Conservation (phyloP, 2,797 vertebrate species). For the Antennarius maculatus region DNA sequence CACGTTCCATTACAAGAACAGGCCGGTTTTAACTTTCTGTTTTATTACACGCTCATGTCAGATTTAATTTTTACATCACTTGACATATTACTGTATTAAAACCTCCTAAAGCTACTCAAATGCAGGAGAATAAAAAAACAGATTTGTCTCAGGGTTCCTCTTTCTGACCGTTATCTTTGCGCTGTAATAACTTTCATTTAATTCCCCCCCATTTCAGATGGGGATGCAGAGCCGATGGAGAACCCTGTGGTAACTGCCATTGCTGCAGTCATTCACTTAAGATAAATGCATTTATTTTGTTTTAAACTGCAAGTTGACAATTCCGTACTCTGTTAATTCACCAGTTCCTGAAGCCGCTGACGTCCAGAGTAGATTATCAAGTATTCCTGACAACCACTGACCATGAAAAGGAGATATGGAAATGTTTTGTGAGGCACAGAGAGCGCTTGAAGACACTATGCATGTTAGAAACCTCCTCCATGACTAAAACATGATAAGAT, state of each 20-base stretch:
- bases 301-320: not conserved
- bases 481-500: conserved; percentile 43
- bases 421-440: conserved; percentile 14
- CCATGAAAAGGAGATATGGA: conserved; percentile 15
- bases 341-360: not conserved
- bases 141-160: no score
- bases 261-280: not conserved
- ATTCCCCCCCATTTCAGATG: no score
- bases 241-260: not conserved
- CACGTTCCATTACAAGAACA: conserved; percentile 6
- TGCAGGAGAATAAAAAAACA: no score
- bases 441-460: conserved; percentile 16
- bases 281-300: not conserved
- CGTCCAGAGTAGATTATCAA: not conserved
- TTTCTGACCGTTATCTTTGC: no score
- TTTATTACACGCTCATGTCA: no score
- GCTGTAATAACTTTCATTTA: no score
- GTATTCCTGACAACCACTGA: not conserved
- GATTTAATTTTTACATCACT: no score
- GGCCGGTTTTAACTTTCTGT: not conserved
- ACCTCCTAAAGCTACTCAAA: no score
- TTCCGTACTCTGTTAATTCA: not conserved
- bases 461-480: conserved; percentile 4
- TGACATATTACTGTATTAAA: no score
- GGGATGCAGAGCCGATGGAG: no score